Percentiles rank a stretch among this genome's conserved stretches.
These are phyloP conservation scores for Bactericera cockerelli DNA, from an alignment of 1,140 invertebrate species.

Conservation along the genomic window DNA sequence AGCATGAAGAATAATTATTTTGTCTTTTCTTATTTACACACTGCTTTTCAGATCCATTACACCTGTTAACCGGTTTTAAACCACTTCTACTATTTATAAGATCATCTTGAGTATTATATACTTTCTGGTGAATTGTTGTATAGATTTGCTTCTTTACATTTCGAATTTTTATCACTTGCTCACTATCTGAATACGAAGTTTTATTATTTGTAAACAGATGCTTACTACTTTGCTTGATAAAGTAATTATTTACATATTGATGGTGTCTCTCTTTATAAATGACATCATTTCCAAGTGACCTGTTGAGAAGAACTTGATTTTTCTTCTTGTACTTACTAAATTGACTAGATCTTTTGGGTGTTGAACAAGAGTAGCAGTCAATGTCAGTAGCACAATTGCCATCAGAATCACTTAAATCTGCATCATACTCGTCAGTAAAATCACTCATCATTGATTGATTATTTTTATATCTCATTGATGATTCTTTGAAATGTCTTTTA, in stretches of 20 bases:
- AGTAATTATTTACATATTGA: neutral
- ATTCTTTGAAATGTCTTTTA: too few species aligned
- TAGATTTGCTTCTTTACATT: neutral
- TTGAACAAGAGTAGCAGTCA: too few species aligned
- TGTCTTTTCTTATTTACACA: too few species aligned
- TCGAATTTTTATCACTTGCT: neutral
- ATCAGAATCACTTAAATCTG: conserved; percentile 3
- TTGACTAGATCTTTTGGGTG: too few species aligned
- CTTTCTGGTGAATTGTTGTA: neutral
- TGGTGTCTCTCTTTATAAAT: neutral
- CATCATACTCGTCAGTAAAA: neutral
- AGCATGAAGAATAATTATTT: too few species aligned
- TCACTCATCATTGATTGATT: too few species aligned
- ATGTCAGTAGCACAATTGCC: neutral
- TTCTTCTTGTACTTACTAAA: too few species aligned
- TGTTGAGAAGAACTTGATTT: too few species aligned
- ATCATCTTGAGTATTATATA: neutral
- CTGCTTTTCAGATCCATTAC: too few species aligned
- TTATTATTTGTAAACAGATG: neutral
- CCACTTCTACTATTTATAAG: too few species aligned
- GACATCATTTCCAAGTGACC: neutral
- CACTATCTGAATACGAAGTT: neutral
- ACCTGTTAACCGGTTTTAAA: too few species aligned
- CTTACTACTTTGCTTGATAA: neutral
- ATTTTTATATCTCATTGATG: too few species aligned